These are phyloP conservation scores for Elephantulus edwardii DNA, from an alignment of 2,113 vertebrate species.

Conservation along the genomic window DNA sequence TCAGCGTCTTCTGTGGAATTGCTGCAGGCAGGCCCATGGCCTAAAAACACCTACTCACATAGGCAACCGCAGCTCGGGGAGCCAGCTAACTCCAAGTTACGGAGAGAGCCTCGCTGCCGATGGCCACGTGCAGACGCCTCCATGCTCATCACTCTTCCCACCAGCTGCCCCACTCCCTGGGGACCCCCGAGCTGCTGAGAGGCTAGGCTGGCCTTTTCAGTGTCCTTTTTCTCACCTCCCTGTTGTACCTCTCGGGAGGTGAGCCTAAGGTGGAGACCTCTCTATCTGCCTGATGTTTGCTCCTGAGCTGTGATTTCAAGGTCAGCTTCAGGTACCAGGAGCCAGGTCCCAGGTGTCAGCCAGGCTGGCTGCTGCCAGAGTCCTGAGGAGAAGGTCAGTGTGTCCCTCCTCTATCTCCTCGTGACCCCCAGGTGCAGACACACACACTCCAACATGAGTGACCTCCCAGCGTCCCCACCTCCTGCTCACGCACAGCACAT, in stretches of 20 bases:
- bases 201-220: not conserved
- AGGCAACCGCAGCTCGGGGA: not conserved
- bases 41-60: not conserved
- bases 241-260: not conserved
- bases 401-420: not conserved
- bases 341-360: not conserved
- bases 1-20: not conserved
- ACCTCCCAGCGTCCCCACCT: not conserved
- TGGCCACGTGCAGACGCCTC: not conserved
- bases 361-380: not conserved
- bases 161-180: not conserved
- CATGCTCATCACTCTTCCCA: not conserved
- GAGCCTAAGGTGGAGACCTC: slow-evolving; percentile 30
- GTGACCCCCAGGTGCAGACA: not conserved
- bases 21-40: not conserved
- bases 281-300: not conserved
- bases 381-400: not conserved
- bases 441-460: not conserved
- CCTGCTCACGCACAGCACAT: not conserved
- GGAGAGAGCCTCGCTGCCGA: slow-evolving; percentile 38
- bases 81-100: not conserved
- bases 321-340: not conserved
- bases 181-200: not conserved
- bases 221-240: not conserved
- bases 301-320: slow-evolving; percentile 53